These are phyloP conservation scores for Poeciliopsis prolifica DNA, from an alignment of 2,113 vertebrate species.

Conservation along the genomic window DNA sequence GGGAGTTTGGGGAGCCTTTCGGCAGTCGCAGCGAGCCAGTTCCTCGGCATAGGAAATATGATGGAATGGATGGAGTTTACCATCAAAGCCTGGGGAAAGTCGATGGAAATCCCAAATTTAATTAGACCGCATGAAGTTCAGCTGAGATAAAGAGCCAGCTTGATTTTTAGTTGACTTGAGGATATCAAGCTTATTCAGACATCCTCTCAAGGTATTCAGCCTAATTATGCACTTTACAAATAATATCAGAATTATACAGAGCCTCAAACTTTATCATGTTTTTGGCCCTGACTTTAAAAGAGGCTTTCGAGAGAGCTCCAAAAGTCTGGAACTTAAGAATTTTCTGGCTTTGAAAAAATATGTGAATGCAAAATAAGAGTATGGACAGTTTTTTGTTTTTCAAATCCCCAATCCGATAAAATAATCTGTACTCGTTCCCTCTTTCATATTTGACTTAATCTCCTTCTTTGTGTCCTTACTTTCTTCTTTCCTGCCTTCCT, in stretches of 20 bases:
- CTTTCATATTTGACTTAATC: background rate
- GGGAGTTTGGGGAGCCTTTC: slow-evolving; percentile 45
- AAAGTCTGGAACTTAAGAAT: background rate
- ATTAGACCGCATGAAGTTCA: slow-evolving; percentile 70
- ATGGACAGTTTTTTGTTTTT: too few relatives aligned
- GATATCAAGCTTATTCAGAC: slow-evolving; percentile 40
- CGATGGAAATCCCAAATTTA: slow-evolving; percentile 71
- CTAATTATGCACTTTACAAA: slow-evolving; percentile 50
- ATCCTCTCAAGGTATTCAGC: slow-evolving; percentile 27
- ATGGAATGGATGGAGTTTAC: slow-evolving; percentile 63
- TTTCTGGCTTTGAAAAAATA: too few relatives aligned
- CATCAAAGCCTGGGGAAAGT: slow-evolving; percentile 66
- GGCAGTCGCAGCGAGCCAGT: slow-evolving; percentile 35
- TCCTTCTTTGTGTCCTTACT: background rate
- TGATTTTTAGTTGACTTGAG: slow-evolving; percentile 43
- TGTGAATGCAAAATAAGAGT: too few relatives aligned
- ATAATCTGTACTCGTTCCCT: too few relatives aligned
- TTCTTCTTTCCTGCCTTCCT: background rate
- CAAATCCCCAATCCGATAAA: too few relatives aligned
- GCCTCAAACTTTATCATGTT: slow-evolving; percentile 9
- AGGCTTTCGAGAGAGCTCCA: background rate
- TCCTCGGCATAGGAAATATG: slow-evolving; percentile 53
- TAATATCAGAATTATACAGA: slow-evolving; percentile 19
- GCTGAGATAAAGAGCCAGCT: slow-evolving; percentile 62
- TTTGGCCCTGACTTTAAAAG: background rate